Percentiles rank a stretch among this genome's conserved stretches.
Conservation (phyloP, 2,113 vertebrate species). For the Amphilophus citrinellus region DNA sequence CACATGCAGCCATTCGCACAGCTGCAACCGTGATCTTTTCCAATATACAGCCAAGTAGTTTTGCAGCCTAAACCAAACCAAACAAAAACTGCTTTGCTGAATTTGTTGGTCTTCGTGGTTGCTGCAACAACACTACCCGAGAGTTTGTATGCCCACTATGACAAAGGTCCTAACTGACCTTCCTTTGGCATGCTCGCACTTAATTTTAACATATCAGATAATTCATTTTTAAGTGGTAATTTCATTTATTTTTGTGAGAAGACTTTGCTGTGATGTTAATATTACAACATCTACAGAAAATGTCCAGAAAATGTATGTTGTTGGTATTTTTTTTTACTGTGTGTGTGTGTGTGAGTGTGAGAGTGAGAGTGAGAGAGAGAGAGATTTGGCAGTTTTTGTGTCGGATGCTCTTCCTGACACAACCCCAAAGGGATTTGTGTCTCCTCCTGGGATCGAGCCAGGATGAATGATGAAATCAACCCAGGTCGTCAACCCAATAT, state of each 20-base stretch:
- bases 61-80: not conserved
- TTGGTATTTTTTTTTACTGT: too few species aligned
- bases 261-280: not conserved
- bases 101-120: not conserved
- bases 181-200: not conserved
- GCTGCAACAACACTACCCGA: not conserved
- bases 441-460: not conserved
- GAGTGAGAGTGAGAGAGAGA: too few species aligned
- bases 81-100: not conserved
- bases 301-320: not conserved
- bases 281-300: rapidly evolving
- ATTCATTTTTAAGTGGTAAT: too few species aligned
- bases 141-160: not conserved
- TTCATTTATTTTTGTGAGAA: not conserved
- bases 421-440: constrained; percentile 3
- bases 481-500: not conserved
- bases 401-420: too few species aligned
- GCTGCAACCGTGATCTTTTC: not conserved
- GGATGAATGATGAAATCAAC: not conserved
- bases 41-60: not conserved
- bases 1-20: not conserved
- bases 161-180: not conserved
- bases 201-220: not conserved
- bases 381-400: too few species aligned
- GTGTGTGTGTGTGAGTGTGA: too few species aligned